phyloP scores from a whole-genome alignment of 2,113 vertebrate species.

The Psammodynastes pulverulentus region DNA sequence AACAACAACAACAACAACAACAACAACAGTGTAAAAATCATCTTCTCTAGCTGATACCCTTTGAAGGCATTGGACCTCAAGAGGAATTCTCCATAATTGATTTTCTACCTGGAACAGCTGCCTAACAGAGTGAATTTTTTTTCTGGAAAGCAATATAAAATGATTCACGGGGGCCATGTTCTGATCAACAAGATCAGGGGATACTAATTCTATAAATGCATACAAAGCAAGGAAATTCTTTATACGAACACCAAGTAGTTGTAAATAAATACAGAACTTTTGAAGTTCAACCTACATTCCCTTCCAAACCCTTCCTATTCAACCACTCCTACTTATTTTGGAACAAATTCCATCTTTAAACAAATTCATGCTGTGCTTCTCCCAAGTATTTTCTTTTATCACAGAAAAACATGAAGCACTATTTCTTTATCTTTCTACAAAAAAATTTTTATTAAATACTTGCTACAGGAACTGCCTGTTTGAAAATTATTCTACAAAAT shows the following conservation, averaged over 20 bases:
- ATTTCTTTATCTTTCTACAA: neutral
- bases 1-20: too few relatives aligned
- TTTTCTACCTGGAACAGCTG: neutral
- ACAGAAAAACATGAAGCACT: neutral
- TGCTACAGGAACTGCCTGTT: neutral
- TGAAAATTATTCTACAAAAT: neutral
- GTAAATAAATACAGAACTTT: conserved; percentile 27
- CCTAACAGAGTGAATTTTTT: neutral
- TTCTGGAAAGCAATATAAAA: neutral
- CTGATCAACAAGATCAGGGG: neutral
- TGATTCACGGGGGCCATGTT: neutral
- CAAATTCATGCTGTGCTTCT: conserved; percentile 2
- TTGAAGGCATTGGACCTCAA: neutral
- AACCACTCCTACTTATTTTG: conserved; percentile 15
- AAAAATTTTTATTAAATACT: neutral
- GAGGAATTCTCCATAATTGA: neutral
- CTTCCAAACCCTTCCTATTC: conserved; percentile 17
- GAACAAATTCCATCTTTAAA: neutral
- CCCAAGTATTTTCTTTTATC: neutral
- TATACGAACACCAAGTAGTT: neutral
- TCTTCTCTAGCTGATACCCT: neutral
- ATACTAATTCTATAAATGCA: conserved; percentile 7
- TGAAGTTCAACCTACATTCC: conserved; percentile 11
- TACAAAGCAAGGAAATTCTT: conserved; percentile 25
- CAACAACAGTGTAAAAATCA: too few relatives aligned